These are phyloP conservation scores for Holothuria leucospilota DNA, from an alignment of 53 echinoderm and acorn worm genomes.

Conservation along the genomic window DNA sequence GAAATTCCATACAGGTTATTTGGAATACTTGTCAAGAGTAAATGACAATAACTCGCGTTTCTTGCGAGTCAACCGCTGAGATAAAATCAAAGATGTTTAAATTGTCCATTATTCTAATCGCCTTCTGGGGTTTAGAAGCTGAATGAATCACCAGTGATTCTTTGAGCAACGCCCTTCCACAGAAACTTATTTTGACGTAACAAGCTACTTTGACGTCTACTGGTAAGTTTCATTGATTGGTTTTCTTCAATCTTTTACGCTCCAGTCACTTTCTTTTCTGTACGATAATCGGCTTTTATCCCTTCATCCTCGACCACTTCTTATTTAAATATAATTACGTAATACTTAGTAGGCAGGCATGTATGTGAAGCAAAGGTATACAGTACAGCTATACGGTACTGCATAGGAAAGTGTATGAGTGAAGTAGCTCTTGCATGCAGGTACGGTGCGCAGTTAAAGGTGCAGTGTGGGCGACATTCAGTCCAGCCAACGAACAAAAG, in stretches of 20 bases:
- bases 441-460: background rate
- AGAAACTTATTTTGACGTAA: too few relatives aligned
- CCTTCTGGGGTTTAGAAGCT: too few relatives aligned
- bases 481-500: too few relatives aligned
- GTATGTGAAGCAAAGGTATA: background rate
- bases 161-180: too few relatives aligned
- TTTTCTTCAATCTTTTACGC: constrained; percentile 7
- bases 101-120: too few relatives aligned
- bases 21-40: too few relatives aligned
- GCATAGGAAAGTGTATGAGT: background rate
- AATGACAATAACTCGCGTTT: too few relatives aligned
- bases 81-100: too few relatives aligned
- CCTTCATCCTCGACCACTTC: background rate
- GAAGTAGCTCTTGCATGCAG: background rate
- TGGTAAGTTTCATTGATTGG: background rate
- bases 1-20: too few relatives aligned
- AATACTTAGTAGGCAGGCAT: background rate
- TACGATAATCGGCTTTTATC: background rate
- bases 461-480: background rate
- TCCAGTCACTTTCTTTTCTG: background rate
- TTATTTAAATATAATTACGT: constrained; percentile 25
- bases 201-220: too few relatives aligned
- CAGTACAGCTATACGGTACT: background rate
- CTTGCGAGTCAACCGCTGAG: too few relatives aligned
- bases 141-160: too few relatives aligned